Evolutionary conservation across 2,113 vertebrate genomes (phyloP).

Genomic region (Alligator sinensis): DNA sequence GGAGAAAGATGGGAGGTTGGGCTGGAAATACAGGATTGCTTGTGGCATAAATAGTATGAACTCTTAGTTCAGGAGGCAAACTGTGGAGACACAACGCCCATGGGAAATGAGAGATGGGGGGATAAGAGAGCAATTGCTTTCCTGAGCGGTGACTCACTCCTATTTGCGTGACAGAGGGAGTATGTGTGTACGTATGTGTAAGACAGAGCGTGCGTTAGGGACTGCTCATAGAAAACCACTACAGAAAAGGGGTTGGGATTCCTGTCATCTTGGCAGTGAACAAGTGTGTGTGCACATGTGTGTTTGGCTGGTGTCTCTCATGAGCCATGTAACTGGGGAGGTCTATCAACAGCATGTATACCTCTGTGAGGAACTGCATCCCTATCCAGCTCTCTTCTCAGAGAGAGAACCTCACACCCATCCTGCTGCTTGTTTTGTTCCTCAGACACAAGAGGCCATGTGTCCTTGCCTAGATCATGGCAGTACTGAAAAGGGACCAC

Average conservation of each 20-base stretch:
- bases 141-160: background rate
- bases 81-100: background rate
- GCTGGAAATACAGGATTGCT: background rate
- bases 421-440: background rate
- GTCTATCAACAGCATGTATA: background rate
- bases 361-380: background rate
- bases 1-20: background rate
- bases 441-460: background rate
- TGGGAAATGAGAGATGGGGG: background rate
- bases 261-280: background rate
- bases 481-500: background rate
- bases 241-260: background rate
- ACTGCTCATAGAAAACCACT: background rate
- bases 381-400: background rate
- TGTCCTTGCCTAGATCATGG: background rate
- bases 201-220: background rate
- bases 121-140: background rate
- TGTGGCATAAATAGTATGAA: background rate
- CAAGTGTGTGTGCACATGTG: rapidly evolving
- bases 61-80: background rate
- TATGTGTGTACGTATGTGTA: background rate
- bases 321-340: rapidly evolving
- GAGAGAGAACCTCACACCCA: no score
- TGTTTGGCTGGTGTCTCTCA: background rate
- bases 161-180: background rate